Evolutionary conservation across 2,113 vertebrate species (phyloP), one percentile per base, ranked within the genome.

Genomic region (Cyphomyrus plagiostoma): DNA sequence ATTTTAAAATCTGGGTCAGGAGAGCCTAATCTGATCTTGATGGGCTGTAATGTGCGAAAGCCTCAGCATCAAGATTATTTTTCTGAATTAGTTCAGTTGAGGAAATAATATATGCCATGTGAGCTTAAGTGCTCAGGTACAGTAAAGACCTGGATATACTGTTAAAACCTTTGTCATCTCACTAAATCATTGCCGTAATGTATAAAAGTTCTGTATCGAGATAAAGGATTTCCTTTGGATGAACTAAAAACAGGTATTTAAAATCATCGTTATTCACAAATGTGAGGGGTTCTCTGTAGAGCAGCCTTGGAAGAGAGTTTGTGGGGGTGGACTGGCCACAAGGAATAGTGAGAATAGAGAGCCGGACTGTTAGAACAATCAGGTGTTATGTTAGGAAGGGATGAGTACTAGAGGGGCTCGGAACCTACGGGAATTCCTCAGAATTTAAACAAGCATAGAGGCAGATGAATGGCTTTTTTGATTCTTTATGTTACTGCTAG

Each of bases 331-430:
- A 58, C 39, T 80, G 35, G 15, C 74, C 74, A 21, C 74, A 80
- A 80, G 74, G 74, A 80, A 42, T 23, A 39, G 56, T 46, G 62
- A 48, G 39, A 74, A 45, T n/a, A 46, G 11, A 30, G 58, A 70
- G 87, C 46, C 49, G 46, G 66, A 49, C 70, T 89, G 70, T 80
- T 88, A 88, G 87, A 62, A 66, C 87, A 62, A 66, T 88, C 53
- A 42, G 53, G 85, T n/a, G 11, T 23, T 45, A 52, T 88, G 45
- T 42, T 42, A 70, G 39, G 58, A 17, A 70, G 21, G 58, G 42
- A 48, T 17, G 48, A 35, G 39, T 4, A 15, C 17, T 39, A 50
- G 70, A 52, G 26, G 66, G 66, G 7, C 39, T 23, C 2, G 26
- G 5, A 74, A 70, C 9, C n/a, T 45, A 35, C 4, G 46, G 48